Percentiles rank a stretch among this genome's conserved stretches.
Conservation (phyloP, 2,113 vertebrate genomes). For the Lontra canadensis region DNA sequence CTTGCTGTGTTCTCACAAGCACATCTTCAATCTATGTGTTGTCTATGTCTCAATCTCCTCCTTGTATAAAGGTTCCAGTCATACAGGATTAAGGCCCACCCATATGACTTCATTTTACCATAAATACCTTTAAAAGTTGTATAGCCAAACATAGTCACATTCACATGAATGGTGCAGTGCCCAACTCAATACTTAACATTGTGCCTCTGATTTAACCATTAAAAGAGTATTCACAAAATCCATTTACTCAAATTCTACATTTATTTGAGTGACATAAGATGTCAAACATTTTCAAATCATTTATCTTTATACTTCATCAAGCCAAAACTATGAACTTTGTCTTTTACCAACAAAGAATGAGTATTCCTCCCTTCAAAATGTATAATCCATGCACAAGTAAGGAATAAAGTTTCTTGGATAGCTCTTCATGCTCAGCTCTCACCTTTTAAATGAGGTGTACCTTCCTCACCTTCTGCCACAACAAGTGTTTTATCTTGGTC, state of each 20-base stretch:
- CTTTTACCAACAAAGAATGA: not conserved
- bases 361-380: not conserved
- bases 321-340: not conserved
- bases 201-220: not conserved
- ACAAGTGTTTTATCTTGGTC: not conserved
- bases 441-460: not conserved
- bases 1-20: not conserved
- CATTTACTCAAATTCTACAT: not conserved
- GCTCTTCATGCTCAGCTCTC: not conserved
- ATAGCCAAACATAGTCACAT: not conserved
- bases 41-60: not conserved
- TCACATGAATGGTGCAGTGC: too few relatives aligned
- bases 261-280: not conserved
- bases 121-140: not conserved
- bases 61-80: not conserved
- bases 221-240: not conserved
- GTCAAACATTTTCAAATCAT: not conserved
- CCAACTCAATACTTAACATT: not conserved
- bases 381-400: not conserved
- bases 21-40: not conserved
- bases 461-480: not conserved
- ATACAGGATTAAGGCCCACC: not conserved
- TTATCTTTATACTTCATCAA: not conserved
- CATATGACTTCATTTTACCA: not conserved
- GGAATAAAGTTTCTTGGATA: not conserved